phyloP scores from a whole-genome alignment of 2,888 invertebrate species.

The Ariolimax columbianus region DNA sequence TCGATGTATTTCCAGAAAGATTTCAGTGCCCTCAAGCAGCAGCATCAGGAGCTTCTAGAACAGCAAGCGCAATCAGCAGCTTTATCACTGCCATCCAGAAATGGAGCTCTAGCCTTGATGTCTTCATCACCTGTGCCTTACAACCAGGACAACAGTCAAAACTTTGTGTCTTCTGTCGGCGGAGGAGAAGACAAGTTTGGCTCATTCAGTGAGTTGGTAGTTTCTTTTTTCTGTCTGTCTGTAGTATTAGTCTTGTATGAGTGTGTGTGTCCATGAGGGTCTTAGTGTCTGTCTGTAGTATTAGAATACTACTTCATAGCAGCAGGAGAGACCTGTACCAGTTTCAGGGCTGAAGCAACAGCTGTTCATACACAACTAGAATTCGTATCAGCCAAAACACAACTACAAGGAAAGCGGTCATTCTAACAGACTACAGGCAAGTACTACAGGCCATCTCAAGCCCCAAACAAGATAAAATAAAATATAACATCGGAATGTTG shows the following conservation, averaged over 20 bases:
- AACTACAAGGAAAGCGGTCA: no score
- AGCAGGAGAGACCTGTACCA: no score
- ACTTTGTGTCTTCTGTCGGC: not conserved
- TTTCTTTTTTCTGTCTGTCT: not conserved
- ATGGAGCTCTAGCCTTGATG: not conserved
- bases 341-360: no score
- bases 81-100: not conserved
- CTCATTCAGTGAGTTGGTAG: constrained; percentile 22
- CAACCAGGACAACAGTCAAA: not conserved
- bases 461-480: no score
- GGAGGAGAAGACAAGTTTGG: constrained; percentile 17
- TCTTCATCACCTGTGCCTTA: not conserved
- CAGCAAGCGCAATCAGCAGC: constrained; percentile 57
- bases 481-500: no score
- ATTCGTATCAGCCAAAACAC: no score
- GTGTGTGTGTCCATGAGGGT: not conserved
- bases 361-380: no score
- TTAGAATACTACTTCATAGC: no score
- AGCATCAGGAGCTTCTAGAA: constrained; percentile 66
- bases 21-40: constrained; percentile 68
- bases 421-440: no score
- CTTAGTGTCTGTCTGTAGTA: not conserved
- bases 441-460: no score
- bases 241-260: not conserved
- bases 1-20: constrained; percentile 64